Conservation (phyloP, 2,888 invertebrate genomes). For the Tipula lateralis region DNA sequence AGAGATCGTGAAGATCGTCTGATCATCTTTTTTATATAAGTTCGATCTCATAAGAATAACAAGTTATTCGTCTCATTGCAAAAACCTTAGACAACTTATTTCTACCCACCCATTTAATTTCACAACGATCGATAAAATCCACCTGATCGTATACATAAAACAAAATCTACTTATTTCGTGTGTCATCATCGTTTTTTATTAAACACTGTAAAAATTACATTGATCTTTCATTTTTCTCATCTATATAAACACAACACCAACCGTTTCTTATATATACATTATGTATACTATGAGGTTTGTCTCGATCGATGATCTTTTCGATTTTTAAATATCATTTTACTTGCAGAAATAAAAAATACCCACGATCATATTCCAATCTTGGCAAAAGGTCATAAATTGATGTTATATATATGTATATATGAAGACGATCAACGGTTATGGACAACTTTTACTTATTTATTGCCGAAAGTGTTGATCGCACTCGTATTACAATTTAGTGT, state of each 20-base stretch:
- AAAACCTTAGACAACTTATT: too few species aligned
- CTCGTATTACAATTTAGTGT: background rate
- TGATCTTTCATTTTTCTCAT: background rate
- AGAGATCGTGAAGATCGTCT: too few species aligned
- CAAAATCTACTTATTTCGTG: background rate
- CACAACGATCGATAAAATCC: background rate
- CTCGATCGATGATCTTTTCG: slow-evolving; percentile 15
- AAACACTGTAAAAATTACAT: background rate
- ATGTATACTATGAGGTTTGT: background rate
- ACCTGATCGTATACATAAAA: background rate
- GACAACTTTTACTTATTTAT: slow-evolving; percentile 13
- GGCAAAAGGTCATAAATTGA: background rate
- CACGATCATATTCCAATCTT: background rate
- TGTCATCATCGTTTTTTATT: background rate
- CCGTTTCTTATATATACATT: background rate
- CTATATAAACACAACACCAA: background rate
- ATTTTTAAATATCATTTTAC: background rate
- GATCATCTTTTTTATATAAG: too few species aligned
- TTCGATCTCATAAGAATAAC: too few species aligned
- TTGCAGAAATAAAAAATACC: background rate
- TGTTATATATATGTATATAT: background rate
- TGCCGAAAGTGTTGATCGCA: slow-evolving; percentile 7
- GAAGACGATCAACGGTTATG: background rate
- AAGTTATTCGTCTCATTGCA: too few species aligned
- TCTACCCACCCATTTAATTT: background rate